Conservation (phyloP, 2,888 invertebrate genomes). For the Tolmerus cingulatus region DNA sequence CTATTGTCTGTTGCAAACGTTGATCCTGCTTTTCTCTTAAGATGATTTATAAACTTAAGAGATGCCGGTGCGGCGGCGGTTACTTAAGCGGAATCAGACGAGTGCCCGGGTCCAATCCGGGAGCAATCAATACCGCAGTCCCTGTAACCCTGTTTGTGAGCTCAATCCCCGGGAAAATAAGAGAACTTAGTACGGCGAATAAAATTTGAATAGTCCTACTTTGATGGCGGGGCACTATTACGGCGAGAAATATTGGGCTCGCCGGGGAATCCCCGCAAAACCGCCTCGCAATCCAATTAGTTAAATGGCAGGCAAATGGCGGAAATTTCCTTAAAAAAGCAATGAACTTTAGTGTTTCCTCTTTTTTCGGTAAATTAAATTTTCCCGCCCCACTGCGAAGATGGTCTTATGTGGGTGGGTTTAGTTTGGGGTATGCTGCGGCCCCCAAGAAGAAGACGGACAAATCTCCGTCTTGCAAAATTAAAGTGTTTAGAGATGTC, state of each 20-base stretch:
- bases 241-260: not conserved
- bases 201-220: slow-evolving; percentile 17
- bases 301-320: slow-evolving; percentile 37
- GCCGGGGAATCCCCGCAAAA: not conserved
- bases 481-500: slow-evolving; percentile 12
- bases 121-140: not conserved
- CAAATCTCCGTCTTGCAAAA: slow-evolving; percentile 9
- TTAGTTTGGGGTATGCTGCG: not conserved
- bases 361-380: slow-evolving; percentile 42
- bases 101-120: not conserved
- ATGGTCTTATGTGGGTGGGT: not conserved
- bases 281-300: slow-evolving; percentile 33
- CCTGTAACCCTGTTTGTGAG: not conserved
- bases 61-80: not conserved
- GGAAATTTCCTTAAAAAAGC: slow-evolving; percentile 39
- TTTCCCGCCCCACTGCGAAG: not conserved
- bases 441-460: not conserved
- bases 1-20: not conserved
- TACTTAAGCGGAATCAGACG: not conserved
- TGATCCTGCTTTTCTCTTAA: not conserved
- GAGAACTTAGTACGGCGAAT: not conserved
- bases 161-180: not conserved
- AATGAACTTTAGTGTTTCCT: slow-evolving; percentile 39
- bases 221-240: slow-evolving; percentile 4
- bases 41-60: not conserved